Percentiles rank a stretch among this genome's conserved stretches.
These are phyloP conservation scores for Smutsia gigantea DNA, from an alignment of 2,797 vertebrate species.

Conservation along the genomic window DNA sequence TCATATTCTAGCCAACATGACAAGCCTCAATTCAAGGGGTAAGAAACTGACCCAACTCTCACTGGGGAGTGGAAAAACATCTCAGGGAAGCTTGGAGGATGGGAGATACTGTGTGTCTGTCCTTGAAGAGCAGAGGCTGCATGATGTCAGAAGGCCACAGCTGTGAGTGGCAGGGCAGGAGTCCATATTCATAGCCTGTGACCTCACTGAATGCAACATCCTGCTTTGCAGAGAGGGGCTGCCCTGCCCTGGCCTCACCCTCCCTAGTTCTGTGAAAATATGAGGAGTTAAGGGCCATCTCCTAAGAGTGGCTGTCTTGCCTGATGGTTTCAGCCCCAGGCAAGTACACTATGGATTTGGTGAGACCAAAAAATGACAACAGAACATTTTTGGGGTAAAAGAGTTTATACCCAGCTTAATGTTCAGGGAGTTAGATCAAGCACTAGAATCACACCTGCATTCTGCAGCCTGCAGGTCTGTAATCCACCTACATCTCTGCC, in stretches of 20 bases:
- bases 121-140: background rate
- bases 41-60: background rate
- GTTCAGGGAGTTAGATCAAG: too few relatives aligned
- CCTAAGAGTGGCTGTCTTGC: background rate
- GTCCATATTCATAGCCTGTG: background rate
- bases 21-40: background rate
- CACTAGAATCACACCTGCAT: too few relatives aligned
- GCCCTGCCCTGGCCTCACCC: background rate
- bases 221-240: background rate
- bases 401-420: too few relatives aligned
- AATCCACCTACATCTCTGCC: too few relatives aligned
- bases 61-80: background rate
- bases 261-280: background rate
- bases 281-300: background rate
- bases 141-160: accelerated
- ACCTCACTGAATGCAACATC: background rate
- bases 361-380: too few relatives aligned
- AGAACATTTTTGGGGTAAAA: too few relatives aligned
- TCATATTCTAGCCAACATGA: background rate
- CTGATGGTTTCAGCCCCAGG: too few relatives aligned
- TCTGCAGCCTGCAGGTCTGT: too few relatives aligned
- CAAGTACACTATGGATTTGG: too few relatives aligned
- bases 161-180: background rate
- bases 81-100: background rate
- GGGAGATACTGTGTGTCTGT: background rate